Evolutionary conservation across 2,113 vertebrate genomes (phyloP).

Genomic region (Sigmodon hispidus): DNA sequence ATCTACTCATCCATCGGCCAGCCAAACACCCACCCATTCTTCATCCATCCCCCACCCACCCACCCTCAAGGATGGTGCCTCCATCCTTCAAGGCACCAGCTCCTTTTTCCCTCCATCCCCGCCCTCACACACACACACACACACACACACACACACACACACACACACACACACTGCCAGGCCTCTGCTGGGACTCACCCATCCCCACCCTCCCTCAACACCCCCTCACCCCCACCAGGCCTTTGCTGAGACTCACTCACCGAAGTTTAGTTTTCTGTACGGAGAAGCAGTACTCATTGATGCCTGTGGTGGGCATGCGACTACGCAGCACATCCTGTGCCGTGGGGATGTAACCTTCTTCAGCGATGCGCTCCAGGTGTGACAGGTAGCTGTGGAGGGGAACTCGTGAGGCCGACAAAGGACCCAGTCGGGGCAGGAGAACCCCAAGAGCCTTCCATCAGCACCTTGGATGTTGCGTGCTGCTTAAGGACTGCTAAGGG

Average conservation of each 20-base stretch:
- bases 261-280: slow-evolving; percentile 91
- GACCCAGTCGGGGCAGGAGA: not conserved
- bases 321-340: slow-evolving; percentile 93
- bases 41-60: not conserved
- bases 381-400: slow-evolving; percentile 87
- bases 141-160: too few relatives aligned
- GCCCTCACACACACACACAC: too few relatives aligned
- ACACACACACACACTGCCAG: too few relatives aligned
- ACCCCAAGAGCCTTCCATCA: not conserved
- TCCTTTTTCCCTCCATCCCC: not conserved
- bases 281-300: slow-evolving; percentile 93
- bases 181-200: too few relatives aligned
- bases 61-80: too few relatives aligned
- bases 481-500: not conserved
- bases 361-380: slow-evolving; percentile 89
- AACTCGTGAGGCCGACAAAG: not conserved
- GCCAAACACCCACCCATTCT: not conserved
- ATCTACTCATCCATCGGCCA: not conserved
- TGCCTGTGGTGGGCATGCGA: slow-evolving; percentile 93
- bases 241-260: slow-evolving; percentile 77
- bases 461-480: not conserved
- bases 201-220: too few relatives aligned
- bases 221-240: too few relatives aligned
- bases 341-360: slow-evolving; percentile 88
- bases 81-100: not conserved